These are phyloP conservation scores for Atrichornis clamosus DNA, from an alignment of 2,113 vertebrate genomes.

Conservation along the genomic window DNA sequence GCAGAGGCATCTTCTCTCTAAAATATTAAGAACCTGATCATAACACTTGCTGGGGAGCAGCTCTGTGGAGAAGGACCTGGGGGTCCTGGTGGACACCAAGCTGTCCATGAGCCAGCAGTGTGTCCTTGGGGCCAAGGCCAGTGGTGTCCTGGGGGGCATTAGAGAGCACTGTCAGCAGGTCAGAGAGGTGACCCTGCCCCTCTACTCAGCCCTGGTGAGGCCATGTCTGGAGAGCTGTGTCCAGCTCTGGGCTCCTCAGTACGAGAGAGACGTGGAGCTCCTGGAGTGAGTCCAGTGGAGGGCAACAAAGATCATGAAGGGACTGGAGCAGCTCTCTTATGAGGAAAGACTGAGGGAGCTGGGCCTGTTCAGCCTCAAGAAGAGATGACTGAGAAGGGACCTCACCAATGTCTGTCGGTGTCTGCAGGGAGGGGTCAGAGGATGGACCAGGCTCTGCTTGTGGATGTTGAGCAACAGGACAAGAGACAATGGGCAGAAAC, in stretches of 20 bases:
- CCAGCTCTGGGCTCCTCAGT: not conserved
- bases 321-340: not conserved
- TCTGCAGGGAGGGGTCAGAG: not conserved
- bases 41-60: no score
- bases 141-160: not conserved
- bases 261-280: not conserved
- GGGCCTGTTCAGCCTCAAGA: not conserved
- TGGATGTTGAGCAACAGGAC: not conserved
- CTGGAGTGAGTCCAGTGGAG: not conserved
- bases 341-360: not conserved
- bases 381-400: not conserved
- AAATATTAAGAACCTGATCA: no score
- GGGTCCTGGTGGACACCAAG: not conserved
- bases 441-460: not conserved
- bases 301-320: not conserved
- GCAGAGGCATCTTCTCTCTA: no score
- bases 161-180: not conserved
- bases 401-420: not conserved
- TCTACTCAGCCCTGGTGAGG: not conserved
- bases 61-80: rapidly evolving
- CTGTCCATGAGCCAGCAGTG: not conserved
- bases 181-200: not conserved
- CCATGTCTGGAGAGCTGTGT: not conserved
- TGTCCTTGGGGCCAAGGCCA: not conserved
- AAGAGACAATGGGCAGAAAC: not conserved